Conservation (phyloP, 2,113 vertebrate species). For the Strix uralensis region DNA sequence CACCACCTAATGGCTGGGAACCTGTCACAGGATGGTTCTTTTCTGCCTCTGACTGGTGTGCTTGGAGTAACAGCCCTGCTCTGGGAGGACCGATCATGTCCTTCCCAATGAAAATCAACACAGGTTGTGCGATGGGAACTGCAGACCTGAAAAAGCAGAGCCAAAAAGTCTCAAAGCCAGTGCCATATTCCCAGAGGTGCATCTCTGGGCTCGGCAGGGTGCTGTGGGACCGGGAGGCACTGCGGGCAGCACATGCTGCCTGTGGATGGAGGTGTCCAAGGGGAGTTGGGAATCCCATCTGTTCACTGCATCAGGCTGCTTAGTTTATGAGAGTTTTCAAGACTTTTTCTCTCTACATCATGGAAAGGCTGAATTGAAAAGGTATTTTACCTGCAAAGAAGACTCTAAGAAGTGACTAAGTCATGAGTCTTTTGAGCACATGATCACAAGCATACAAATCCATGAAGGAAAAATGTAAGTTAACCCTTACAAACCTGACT, state of each 20-base stretch:
- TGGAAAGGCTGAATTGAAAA: neutral
- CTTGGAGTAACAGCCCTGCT: neutral
- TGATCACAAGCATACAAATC: neutral
- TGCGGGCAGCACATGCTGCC: fast-evolving
- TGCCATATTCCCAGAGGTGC: fast-evolving
- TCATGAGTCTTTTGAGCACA: neutral
- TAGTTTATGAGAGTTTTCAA: neutral
- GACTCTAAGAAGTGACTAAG: neutral
- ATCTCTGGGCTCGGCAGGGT: neutral
- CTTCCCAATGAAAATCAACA: neutral
- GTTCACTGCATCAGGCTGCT: neutral
- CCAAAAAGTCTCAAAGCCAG: neutral
- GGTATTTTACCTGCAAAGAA: neutral
- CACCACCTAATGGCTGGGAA: neutral
- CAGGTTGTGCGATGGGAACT: neutral
- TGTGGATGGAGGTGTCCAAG: neutral
- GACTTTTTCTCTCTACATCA: neutral
- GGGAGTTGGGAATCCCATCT: neutral
- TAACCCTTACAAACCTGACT: neutral
- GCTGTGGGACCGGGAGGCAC: neutral
- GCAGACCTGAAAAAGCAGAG: fast-evolving
- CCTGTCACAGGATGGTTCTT: neutral
- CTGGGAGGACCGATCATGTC: fast-evolving
- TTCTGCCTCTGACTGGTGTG: neutral
- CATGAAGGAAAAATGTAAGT: neutral